These are phyloP conservation scores for Orius laevigatus DNA, from an alignment of 1,140 invertebrate genomes.

Conservation along the genomic window DNA sequence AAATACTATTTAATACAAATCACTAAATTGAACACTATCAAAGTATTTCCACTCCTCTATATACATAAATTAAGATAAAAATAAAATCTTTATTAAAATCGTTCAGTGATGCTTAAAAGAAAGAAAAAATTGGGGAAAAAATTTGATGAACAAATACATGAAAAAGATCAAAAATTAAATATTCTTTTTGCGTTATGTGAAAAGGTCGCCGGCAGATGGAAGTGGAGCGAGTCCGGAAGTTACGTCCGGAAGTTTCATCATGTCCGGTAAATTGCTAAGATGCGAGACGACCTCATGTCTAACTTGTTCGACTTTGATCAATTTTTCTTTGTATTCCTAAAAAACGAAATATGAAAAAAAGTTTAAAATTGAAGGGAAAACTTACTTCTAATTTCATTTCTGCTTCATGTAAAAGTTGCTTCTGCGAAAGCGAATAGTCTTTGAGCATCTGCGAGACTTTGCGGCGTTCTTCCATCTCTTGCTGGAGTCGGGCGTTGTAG, in stretches of 20 bases:
- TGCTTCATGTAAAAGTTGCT: conserved; percentile 64
- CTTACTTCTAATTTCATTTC: conserved; percentile 70
- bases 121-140: too few species aligned
- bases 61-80: too few species aligned
- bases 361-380: not conserved
- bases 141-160: too few species aligned
- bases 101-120: too few species aligned
- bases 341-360: conserved; percentile 22
- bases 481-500: conserved; percentile 70
- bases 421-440: conserved; percentile 72
- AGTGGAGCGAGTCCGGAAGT: conserved; percentile 68
- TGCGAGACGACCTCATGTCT: conserved; percentile 78
- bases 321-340: conserved; percentile 73
- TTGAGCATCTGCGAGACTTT: conserved; percentile 68
- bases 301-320: conserved; percentile 68
- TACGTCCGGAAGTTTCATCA: conserved; percentile 76
- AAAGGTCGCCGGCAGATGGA: conserved; percentile 86
- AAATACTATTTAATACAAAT: too few species aligned
- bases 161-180: too few species aligned
- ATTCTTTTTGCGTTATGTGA: conserved; percentile 26
- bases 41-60: too few species aligned
- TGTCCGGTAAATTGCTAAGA: conserved; percentile 79
- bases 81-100: too few species aligned
- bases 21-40: too few species aligned
- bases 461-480: conserved; percentile 76